Percentiles rank a stretch among this genome's conserved stretches.
Evolutionary conservation across 1,140 invertebrate species (phyloP).

Genomic region (Ditylenchus dipsaci): DNA sequence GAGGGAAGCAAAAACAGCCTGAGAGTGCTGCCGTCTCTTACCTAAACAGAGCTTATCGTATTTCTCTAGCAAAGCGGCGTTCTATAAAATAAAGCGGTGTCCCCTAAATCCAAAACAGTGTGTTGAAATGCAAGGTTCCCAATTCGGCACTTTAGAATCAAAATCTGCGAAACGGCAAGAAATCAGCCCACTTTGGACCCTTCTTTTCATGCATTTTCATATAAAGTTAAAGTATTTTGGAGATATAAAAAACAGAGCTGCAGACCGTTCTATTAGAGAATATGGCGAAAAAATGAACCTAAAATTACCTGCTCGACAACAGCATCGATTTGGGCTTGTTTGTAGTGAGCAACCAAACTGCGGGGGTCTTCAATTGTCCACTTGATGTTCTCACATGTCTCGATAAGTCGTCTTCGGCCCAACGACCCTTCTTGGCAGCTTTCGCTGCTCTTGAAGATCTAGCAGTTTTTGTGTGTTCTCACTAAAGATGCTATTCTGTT

Average conservation of each 20-base stretch:
- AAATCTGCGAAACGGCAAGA: conserved; percentile 66
- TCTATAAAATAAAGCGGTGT: no score
- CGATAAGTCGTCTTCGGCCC: conserved; percentile 63
- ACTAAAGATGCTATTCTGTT: conserved; percentile 36
- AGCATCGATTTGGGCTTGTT: conserved; percentile 71
- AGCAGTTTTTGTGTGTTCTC: conserved; percentile 64
- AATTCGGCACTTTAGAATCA: neutral
- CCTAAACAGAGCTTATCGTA: conserved; percentile 88
- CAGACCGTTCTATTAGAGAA: no score
- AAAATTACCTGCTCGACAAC: conserved; percentile 52
- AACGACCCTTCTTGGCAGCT: conserved; percentile 77
- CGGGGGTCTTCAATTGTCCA: conserved; percentile 79
- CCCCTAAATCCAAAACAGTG: conserved; percentile 68
- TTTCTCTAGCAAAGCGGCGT: no score
- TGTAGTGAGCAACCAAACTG: conserved; percentile 74
- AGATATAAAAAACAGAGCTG: no score
- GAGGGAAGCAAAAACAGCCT: conserved; percentile 78
- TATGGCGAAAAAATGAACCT: conserved; percentile 78
- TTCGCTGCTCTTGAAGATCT: conserved; percentile 88
- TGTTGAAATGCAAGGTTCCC: neutral
- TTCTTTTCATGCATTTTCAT: no score
- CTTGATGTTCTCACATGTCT: conserved; percentile 77
- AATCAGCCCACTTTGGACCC: no score
- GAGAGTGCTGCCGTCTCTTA: conserved; percentile 89
- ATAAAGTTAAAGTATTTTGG: no score